Evolutionary conservation across 2,888 invertebrate genomes (phyloP).

Genomic region (Augochlorella aurata): DNA sequence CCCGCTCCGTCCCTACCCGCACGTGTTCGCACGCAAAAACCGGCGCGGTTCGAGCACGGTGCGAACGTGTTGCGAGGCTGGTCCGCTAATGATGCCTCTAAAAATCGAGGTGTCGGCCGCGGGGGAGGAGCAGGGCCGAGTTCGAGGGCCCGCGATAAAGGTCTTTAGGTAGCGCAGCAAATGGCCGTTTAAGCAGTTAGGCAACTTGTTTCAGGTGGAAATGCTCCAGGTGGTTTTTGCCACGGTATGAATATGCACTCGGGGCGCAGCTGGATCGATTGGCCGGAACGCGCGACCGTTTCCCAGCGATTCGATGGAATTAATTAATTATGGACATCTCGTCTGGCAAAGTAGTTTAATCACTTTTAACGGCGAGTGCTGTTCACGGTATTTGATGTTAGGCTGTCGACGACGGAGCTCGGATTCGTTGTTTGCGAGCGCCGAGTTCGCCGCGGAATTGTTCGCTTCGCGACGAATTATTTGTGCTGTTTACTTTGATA

Average conservation of each 20-base stretch:
- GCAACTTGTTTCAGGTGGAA: not conserved
- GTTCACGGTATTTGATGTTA: not conserved
- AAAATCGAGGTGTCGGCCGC: slow-evolving; percentile 1
- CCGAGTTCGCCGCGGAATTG: not conserved
- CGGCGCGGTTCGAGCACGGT: slow-evolving; percentile 23
- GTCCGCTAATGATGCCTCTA: slow-evolving; percentile 31
- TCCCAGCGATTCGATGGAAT: not conserved
- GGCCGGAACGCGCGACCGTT: not conserved
- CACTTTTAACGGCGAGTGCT: not conserved
- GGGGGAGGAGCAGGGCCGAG: not conserved
- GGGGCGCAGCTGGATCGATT: not conserved
- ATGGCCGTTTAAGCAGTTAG: slow-evolving; percentile 1
- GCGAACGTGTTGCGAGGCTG: slow-evolving; percentile 13
- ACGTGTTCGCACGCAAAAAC: not conserved
- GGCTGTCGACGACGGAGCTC: not conserved
- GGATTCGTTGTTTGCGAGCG: not conserved
- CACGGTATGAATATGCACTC: not conserved
- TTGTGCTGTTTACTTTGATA: not conserved
- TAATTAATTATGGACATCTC: not conserved
- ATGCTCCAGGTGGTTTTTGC: not conserved
- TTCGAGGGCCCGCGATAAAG: not conserved
- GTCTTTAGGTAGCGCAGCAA: slow-evolving; percentile 1
- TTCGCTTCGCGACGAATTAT: not conserved
- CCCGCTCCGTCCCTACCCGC: not conserved
- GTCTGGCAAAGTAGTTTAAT: not conserved